Base-by-base conservation (phyloP, 2,888 invertebrate species). In the Biston stratarius region DNA sequence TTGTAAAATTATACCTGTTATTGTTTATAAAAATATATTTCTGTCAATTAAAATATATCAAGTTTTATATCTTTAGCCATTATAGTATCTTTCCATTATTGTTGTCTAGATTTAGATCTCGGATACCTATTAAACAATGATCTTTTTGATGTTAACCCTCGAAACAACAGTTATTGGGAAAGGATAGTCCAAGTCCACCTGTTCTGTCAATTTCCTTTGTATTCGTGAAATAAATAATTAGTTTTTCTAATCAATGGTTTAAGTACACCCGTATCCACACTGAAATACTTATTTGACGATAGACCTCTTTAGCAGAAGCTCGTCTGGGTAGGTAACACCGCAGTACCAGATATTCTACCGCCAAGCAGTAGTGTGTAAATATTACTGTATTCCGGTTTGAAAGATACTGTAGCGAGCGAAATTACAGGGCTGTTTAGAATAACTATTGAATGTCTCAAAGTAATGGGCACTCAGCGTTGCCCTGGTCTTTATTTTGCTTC, bases 161-260 rank as follows among this genome's bases (percentile, higher is more conserved):
- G 15, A 24, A 55, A 11, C 42, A 42, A 55, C n/a, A 6, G 10
- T 11, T 42, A 9, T 33, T 55, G 14, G 42, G 12, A 42, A 33
- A 10, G 24, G 40, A 42, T 52, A 48, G 42, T 36, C 1, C 57
- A 33, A n/a, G n/a, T n/a, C n/a, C n/a, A n/a, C n/a, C n/a, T n/a
- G n/a, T 24, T 55, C 48, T 47, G 55, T 6, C 47, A 51, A 11
- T 45, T 53, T 15, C 55, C 48, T 42, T 62, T 62, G 48, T 56
- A 14, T 48, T 56, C 48, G 0, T n/a, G n/a, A 42, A 45, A 47
- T 7, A 33, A 33, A 2, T 57, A 49, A 63, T 57, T 57, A 57
- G 63, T 47, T 14, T 65, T 65, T 36, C 59, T 15, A 40, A 36
- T 48, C 3, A 44, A 40, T 40, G 11, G 40, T 55, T 24, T 15